phyloP scores from a whole-genome alignment of 2,888 invertebrate genomes.

The Prenolepis imparis region DNA sequence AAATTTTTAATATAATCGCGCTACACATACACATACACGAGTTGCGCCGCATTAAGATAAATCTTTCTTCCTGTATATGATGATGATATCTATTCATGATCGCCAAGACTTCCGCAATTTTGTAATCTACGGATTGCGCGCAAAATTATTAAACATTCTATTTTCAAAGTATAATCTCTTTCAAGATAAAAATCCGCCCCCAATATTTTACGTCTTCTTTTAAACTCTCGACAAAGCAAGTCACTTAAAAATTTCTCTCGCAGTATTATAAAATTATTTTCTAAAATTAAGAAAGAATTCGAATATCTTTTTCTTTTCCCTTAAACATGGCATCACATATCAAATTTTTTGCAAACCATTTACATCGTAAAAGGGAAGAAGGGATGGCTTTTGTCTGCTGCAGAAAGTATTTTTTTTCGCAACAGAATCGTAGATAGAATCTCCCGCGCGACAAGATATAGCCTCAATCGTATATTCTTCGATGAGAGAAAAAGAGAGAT shows the following conservation, averaged over 20 bases:
- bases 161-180: constrained; percentile 15
- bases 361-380: neutral
- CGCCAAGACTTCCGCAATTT: constrained; percentile 12
- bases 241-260: neutral
- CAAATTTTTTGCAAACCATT: neutral
- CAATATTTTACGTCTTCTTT: neutral
- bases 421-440: neutral
- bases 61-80: constrained; percentile 64
- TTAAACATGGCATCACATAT: neutral
- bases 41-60: constrained; percentile 61
- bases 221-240: neutral
- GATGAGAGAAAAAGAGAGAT: neutral
- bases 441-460: neutral
- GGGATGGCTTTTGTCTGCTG: neutral
- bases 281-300: neutral
- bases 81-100: constrained; percentile 60
- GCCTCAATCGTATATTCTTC: neutral
- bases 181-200: neutral
- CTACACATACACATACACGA: constrained; percentile 36
- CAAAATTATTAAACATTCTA: constrained; percentile 1
- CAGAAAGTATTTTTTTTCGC: neutral
- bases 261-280: neutral
- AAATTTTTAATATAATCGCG: constrained; percentile 55
- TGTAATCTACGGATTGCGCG: constrained; percentile 52
- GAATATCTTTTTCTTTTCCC: neutral